Conservation (phyloP, 2,797 vertebrate species). For the Clarias laeviceps region DNA sequence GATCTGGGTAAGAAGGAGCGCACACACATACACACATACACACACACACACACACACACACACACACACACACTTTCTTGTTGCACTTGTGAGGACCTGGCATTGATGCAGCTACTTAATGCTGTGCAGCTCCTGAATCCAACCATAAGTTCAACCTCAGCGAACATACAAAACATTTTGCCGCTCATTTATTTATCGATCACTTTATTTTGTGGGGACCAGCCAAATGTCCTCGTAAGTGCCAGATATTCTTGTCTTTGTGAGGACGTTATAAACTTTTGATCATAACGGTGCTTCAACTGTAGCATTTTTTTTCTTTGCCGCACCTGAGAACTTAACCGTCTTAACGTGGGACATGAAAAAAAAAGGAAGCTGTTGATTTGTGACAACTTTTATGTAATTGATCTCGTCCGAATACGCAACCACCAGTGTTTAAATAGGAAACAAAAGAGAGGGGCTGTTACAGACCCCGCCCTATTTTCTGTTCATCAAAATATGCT, state of each 20-base stretch:
- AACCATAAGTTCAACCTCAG: background rate
- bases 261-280: background rate
- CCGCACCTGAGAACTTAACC: too few relatives aligned
- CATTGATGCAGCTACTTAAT: background rate
- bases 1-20: conserved; percentile 77
- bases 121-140: background rate
- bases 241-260: background rate
- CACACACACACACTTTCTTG: background rate
- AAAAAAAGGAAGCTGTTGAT: background rate
- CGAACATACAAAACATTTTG: background rate
- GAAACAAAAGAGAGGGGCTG: background rate
- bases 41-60: background rate
- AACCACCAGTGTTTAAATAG: background rate
- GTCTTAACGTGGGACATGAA: background rate
- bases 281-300: background rate
- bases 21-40: background rate
- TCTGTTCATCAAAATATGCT: background rate
- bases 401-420: too few relatives aligned
- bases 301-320: background rate
- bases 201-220: background rate
- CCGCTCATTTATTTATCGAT: background rate
- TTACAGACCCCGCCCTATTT: background rate
- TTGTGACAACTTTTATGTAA: background rate
- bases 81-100: background rate
- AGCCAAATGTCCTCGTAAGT: background rate